Conservation (phyloP, 2,797 vertebrate genomes). For the Melanotaenia trifasciata region DNA sequence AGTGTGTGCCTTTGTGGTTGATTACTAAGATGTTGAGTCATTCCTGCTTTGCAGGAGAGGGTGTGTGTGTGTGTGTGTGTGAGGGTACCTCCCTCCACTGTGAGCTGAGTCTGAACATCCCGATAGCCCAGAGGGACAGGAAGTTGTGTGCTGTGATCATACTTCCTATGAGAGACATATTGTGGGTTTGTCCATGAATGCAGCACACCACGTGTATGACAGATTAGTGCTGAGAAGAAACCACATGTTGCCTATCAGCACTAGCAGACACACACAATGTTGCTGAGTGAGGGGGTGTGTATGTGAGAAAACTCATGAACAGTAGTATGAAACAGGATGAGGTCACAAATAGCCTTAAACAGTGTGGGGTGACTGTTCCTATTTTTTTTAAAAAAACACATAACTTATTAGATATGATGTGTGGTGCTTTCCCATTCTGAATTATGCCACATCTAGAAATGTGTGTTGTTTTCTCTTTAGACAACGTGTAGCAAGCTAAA, state of each 20-base stretch:
- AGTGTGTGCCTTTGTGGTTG: conserved; percentile 54
- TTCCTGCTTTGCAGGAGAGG: conserved; percentile 32
- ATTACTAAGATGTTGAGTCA: conserved; percentile 69
- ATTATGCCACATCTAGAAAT: conserved; percentile 1
- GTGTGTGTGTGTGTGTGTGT: conserved; percentile 23
- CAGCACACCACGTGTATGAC: conserved; percentile 29
- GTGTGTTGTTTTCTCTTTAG: neutral
- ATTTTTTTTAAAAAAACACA: neutral
- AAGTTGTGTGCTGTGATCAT: conserved; percentile 59
- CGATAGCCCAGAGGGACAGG: conserved; percentile 72
- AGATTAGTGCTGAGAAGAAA: conserved; percentile 74
- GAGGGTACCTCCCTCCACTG: conserved; percentile 20
- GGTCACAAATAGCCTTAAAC: conserved; percentile 33
- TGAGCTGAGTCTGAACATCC: conserved; percentile 56
- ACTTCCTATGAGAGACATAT: conserved; percentile 67
- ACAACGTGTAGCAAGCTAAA: neutral
- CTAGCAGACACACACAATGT: conserved; percentile 56
- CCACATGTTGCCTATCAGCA: conserved; percentile 71
- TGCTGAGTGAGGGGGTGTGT: conserved; percentile 30
- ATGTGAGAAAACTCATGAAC: conserved; percentile 25
- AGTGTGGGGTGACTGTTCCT: neutral
- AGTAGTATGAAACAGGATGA: conserved; percentile 33
- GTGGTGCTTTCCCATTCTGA: neutral
- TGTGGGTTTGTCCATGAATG: conserved; percentile 50
- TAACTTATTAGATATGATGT: neutral